phyloP scores from a whole-genome alignment of 2,113 vertebrate species.

The Poecile atricapillus region DNA sequence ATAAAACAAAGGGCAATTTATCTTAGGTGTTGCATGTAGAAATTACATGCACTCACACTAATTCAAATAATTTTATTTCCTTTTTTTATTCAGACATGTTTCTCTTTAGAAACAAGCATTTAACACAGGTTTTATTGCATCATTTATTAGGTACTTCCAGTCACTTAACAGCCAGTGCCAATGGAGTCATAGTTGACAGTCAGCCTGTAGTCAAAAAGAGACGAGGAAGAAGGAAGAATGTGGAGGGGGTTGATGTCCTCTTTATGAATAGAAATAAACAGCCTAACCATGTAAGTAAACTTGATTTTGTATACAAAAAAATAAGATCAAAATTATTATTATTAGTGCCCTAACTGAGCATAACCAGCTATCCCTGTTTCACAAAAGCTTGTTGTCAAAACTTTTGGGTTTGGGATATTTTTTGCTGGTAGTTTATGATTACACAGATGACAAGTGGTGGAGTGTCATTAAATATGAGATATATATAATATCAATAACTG shows the following conservation, averaged over 20 bases:
- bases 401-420: not conserved
- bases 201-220: constrained; percentile 90
- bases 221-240: constrained; percentile 93
- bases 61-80: not conserved
- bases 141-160: constrained; percentile 73
- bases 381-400: not conserved
- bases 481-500: not conserved
- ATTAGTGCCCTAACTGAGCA: not conserved
- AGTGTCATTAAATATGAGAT: not conserved
- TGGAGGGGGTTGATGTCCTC: constrained; percentile 92
- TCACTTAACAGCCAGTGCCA: constrained; percentile 80
- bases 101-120: not conserved
- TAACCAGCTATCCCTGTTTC: not conserved
- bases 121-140: not conserved
- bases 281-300: constrained; percentile 82
- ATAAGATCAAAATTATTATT: not conserved
- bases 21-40: not conserved
- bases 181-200: constrained; percentile 82
- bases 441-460: not conserved
- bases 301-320: not conserved
- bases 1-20: not conserved
- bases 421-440: not conserved
- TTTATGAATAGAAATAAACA: constrained; percentile 85
- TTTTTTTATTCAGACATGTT: not conserved
- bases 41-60: not conserved